Evolutionary conservation across 2,888 invertebrate genomes (phyloP).

Genomic region (Phortica okadai): DNA sequence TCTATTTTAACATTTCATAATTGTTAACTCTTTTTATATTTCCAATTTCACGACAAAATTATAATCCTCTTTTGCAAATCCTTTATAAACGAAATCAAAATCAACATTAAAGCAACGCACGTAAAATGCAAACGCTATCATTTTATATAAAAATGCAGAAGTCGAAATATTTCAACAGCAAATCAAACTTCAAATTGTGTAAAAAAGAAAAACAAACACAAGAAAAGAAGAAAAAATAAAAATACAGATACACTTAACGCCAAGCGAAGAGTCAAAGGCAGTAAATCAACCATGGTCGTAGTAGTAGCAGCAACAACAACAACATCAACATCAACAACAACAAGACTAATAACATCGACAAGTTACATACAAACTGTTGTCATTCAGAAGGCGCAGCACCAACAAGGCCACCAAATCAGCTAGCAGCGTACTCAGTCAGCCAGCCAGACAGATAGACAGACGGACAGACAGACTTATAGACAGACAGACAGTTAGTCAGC

Average conservation of each 20-base stretch:
- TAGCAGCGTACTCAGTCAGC: background rate
- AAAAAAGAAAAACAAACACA: background rate
- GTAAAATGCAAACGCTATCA: background rate
- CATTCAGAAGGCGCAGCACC: constrained; percentile 36
- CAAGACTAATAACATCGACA: constrained; percentile 19
- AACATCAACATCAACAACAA: constrained; percentile 10
- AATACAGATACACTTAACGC: constrained; percentile 23
- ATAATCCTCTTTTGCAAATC: background rate
- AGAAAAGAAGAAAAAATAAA: background rate
- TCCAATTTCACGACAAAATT: too few species aligned
- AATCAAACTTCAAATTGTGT: constrained; percentile 36
- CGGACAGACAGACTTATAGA: background rate
- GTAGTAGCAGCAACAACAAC: constrained; percentile 23
- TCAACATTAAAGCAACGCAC: background rate
- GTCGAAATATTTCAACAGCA: constrained; percentile 45
- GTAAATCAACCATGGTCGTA: constrained; percentile 18
- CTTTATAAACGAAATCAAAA: background rate
- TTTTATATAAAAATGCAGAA: constrained; percentile 35
- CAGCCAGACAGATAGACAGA: background rate
- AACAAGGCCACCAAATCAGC: constrained; percentile 25
- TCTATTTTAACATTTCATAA: too few species aligned
- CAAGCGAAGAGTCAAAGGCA: constrained; percentile 18
- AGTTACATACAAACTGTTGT: constrained; percentile 33
- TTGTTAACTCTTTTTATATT: too few species aligned
- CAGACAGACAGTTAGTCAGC: constrained; percentile 1